Conservation (phyloP, 2,113 vertebrate genomes). For the Pelobates fuscus region DNA sequence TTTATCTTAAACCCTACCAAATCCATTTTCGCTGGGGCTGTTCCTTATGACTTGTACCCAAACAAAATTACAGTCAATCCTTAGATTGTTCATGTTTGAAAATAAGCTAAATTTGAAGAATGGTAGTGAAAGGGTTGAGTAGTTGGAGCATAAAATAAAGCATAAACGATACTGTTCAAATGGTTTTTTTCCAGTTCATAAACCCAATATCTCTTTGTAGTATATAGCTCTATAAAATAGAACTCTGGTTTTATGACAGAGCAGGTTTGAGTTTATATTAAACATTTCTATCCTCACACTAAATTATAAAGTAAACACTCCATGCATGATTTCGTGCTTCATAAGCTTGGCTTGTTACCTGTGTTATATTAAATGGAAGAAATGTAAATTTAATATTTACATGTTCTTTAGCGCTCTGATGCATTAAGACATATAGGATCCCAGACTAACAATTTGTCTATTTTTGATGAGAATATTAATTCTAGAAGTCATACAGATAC, state of each 20-base stretch:
- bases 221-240: conserved; percentile 21
- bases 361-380: conserved; percentile 14
- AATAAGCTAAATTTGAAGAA: no score
- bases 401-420: neutral
- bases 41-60: no score
- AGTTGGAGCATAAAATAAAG: neutral
- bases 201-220: conserved; percentile 20
- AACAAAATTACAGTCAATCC: no score
- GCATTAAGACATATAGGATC: neutral
- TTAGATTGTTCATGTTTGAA: no score
- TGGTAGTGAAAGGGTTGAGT: neutral
- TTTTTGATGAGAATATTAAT: no score
- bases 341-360: conserved; percentile 12
- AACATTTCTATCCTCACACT: conserved; percentile 20
- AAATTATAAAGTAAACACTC: conserved; percentile 36
- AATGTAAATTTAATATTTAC: conserved; percentile 9
- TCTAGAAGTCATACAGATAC: no score
- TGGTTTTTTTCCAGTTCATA: conserved; percentile 27
- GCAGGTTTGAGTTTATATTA: conserved; percentile 15
- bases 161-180: neutral
- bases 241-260: conserved; percentile 4
- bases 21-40: no score
- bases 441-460: no score
- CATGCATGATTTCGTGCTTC: neutral
- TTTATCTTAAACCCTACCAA: no score